These are phyloP conservation scores for Crotalus viridis DNA, from an alignment of 2,113 vertebrate genomes.

Conservation along the genomic window DNA sequence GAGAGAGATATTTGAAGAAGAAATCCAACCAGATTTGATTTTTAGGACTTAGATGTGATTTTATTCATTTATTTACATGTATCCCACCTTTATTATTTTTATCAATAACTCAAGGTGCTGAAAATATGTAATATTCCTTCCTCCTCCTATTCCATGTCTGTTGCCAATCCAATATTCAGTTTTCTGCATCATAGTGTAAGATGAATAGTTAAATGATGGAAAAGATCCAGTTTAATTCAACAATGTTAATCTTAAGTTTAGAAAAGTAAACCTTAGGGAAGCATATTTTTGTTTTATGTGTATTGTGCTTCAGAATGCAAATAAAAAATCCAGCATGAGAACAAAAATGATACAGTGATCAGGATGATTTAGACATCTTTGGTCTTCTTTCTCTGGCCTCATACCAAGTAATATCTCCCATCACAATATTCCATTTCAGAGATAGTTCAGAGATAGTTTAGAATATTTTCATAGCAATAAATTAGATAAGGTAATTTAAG, in stretches of 20 bases:
- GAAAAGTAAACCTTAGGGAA: background rate
- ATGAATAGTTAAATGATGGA: background rate
- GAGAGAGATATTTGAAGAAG: background rate
- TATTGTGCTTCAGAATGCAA: background rate
- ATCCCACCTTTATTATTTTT: background rate
- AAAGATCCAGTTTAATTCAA: background rate
- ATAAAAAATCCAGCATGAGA: background rate
- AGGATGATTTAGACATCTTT: background rate
- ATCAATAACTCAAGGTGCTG: background rate
- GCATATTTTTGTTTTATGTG: background rate
- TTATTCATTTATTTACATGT: background rate
- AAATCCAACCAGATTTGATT: background rate
- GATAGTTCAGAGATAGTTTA: background rate
- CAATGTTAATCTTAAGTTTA: background rate
- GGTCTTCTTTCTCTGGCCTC: background rate
- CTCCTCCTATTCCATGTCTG: background rate
- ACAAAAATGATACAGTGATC: background rate
- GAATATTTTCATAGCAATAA: background rate
- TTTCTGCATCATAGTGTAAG: background rate
- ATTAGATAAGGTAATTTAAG: background rate
- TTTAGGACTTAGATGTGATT: background rate
- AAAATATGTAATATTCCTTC: background rate
- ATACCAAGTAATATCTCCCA: background rate
- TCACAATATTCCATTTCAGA: background rate
- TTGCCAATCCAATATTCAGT: background rate